Evolutionary conservation across 2,888 invertebrate genomes (phyloP), one percentile per base, ranked within the genome.

Genomic region (Taphrorychus bicolor): DNA sequence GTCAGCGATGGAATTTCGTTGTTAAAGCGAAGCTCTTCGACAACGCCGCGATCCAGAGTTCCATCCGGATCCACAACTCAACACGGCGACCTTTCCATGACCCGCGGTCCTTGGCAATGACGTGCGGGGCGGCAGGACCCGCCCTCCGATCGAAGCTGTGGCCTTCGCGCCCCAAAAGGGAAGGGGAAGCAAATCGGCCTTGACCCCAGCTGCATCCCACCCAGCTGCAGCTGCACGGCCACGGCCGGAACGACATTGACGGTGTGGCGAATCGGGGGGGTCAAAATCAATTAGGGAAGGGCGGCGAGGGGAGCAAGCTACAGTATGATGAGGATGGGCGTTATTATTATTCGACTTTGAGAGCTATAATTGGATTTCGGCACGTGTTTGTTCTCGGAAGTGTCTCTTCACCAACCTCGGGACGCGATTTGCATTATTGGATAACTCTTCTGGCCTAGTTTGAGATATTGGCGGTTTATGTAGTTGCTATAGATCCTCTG

Each of bases 151-250:
- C 63, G 54, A 66, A 51, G 59, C 21, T 40, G 19, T 21, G 61
- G 42, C 54, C 45, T 53, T 42, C 53, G 42, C 17, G 59, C 23
- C 5, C 3, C 9, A 14, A 14, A 14, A 14, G n/a, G 14, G 21
- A 40, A 48, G 19, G 21, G 24, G 16, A 17, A 51, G 48, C 17
- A 49, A n/a, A 17, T 22, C 22, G 62, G 23, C 67, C 67, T 62
- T 67, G 67, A 67, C 67, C 67, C 52, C 59, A 67, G 67, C 67
- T 67, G 67, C 67, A 62, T 61, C 19, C 53, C 23, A 62, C 59
- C 57, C 52, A 58, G 67, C 67, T 67, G 67, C 67, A 67, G 62
- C 62, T 62, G 67, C 67, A 66, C 51, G 54, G 51, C 60, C 60
- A 41, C 56, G 60, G 60, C 40, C 57, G 59, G 60, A 51, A 56